phyloP scores from a whole-genome alignment of 2,113 vertebrate genomes.

The Vanacampus margaritifer region DNA sequence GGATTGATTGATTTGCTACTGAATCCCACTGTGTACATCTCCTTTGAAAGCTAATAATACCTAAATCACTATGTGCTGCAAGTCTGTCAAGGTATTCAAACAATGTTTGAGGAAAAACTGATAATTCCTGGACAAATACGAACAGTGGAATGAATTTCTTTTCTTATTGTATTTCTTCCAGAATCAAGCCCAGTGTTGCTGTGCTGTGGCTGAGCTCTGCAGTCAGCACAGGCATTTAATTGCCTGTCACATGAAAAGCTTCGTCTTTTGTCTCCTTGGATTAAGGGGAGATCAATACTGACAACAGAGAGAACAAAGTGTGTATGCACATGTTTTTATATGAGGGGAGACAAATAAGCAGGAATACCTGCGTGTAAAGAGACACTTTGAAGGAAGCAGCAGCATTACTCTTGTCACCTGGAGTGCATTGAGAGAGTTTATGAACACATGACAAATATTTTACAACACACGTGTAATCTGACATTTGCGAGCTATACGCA shows the following conservation, averaged over 20 bases:
- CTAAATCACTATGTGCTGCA: slow-evolving; percentile 37
- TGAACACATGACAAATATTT: slow-evolving; percentile 10
- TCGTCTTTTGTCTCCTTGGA: slow-evolving; percentile 63
- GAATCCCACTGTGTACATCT: slow-evolving; percentile 23
- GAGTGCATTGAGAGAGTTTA: slow-evolving; percentile 19
- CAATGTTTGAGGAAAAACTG: slow-evolving; percentile 9
- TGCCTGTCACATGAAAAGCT: slow-evolving; percentile 67
- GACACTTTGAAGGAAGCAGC: slow-evolving; percentile 42
- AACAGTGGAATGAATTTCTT: not conserved
- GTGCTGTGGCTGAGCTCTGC: slow-evolving; percentile 15
- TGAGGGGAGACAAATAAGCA: slow-evolving; percentile 32
- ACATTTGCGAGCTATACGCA: slow-evolving; percentile 4
- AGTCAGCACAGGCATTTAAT: slow-evolving; percentile 54
- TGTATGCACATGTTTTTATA: slow-evolving; percentile 7
- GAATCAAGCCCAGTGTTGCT: slow-evolving; percentile 17
- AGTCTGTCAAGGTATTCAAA: slow-evolving; percentile 14
- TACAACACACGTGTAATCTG: slow-evolving; percentile 15
- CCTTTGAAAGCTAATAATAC: slow-evolving; percentile 44
- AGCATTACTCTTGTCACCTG: slow-evolving; percentile 36
- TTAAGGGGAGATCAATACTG: slow-evolving; percentile 60
- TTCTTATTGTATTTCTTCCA: slow-evolving; percentile 3
- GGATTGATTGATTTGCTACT: slow-evolving; percentile 20
- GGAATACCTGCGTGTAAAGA: slow-evolving; percentile 48
- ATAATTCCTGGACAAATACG: not conserved
- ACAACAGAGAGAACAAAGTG: slow-evolving; percentile 25